Conservation (phyloP, 2,888 invertebrate genomes). For the Leucania comma region DNA sequence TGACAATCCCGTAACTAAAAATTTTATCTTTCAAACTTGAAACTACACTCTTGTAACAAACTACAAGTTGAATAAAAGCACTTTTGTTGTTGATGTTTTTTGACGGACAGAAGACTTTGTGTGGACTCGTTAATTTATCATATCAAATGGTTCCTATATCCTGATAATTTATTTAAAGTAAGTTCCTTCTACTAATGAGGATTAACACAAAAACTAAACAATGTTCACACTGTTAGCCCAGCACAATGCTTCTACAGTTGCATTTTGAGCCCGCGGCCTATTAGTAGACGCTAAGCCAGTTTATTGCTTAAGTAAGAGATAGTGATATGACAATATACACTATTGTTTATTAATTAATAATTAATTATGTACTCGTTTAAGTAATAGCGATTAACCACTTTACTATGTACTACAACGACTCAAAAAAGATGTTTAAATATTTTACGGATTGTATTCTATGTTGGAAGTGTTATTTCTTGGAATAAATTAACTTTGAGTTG, state of each 20-base stretch:
- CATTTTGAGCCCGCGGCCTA: background rate
- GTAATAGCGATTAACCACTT: background rate
- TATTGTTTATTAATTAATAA: no score
- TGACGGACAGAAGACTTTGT: background rate
- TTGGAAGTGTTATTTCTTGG: no score
- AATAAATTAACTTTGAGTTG: no score
- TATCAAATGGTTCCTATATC: background rate
- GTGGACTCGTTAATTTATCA: background rate
- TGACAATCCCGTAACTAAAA: no score
- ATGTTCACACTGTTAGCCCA: background rate
- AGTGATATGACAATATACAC: background rate
- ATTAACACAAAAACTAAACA: background rate
- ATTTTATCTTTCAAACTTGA: no score
- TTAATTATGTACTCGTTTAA: no score
- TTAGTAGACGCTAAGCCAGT: background rate
- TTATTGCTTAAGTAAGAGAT: slow-evolving; percentile 13
- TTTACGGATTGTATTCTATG: no score
- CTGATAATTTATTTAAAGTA: background rate
- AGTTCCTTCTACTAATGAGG: background rate
- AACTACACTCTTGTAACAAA: no score
- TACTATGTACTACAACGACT: background rate
- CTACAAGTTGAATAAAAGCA: no score
- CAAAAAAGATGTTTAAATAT: no score
- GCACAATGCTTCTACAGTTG: background rate
- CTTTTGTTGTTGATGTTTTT: background rate